Percentiles rank a stretch among this genome's conserved stretches.
Conservation (phyloP, 2,888 invertebrate genomes). For the Bedellia somnulentella region DNA sequence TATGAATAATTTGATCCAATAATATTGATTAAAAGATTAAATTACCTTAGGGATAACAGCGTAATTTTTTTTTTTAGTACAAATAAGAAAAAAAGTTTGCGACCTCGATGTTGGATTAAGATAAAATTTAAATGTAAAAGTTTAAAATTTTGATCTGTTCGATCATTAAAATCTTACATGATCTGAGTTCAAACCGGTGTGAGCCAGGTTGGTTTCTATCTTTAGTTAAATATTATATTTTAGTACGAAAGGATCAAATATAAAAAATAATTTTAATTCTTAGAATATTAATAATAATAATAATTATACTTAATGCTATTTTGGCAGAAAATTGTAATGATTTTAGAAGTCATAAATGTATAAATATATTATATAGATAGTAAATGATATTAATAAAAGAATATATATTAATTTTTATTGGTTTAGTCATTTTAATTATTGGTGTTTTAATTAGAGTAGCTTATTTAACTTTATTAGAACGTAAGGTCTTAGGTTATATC, state of each 20-base stretch:
- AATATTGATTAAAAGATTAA: slow-evolving; percentile 66
- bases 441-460: slow-evolving; percentile 66
- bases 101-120: slow-evolving; percentile 91
- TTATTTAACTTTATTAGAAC: slow-evolving; percentile 74
- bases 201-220: slow-evolving; percentile 87
- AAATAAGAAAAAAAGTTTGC: slow-evolving; percentile 74
- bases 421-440: slow-evolving; percentile 56
- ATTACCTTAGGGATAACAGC: slow-evolving; percentile 86
- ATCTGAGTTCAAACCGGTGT: slow-evolving; percentile 88
- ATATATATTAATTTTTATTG: slow-evolving; percentile 35
- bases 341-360: slow-evolving; percentile 69
- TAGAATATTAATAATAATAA: slow-evolving; percentile 27
- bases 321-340: slow-evolving; percentile 71
- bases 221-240: slow-evolving; percentile 61
- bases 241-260: slow-evolving; percentile 81
- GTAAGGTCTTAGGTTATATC: slow-evolving; percentile 71
- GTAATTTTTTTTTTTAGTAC: slow-evolving; percentile 76
- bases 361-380: slow-evolving; percentile 58
- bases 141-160: slow-evolving; percentile 76
- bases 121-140: slow-evolving; percentile 67
- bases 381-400: slow-evolving; percentile 51
- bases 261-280: slow-evolving; percentile 51
- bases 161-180: slow-evolving; percentile 83
- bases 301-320: slow-evolving; percentile 30
- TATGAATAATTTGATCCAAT: slow-evolving; percentile 57